A percentile compares a stretch with the other conserved stretches of the same genome.
Evolutionary conservation across 1,140 invertebrate species (phyloP).

Genomic region (Cotesia chilonis): DNA sequence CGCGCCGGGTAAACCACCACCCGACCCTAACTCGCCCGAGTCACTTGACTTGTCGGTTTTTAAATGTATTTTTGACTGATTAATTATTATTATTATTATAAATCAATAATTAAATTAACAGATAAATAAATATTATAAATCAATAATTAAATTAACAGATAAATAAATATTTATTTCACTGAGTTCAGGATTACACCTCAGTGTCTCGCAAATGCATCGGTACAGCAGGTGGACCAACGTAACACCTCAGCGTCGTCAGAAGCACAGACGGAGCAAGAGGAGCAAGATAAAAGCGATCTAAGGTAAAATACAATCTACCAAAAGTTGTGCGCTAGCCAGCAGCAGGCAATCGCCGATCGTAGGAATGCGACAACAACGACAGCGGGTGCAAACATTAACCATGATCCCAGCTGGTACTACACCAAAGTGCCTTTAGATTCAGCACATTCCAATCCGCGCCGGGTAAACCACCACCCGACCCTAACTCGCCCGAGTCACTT

Average conservation of each 20-base stretch:
- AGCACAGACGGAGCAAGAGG: slow-evolving; percentile 57
- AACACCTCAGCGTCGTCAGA: slow-evolving; percentile 51
- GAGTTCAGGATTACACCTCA: slow-evolving; percentile 55
- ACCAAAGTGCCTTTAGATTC: slow-evolving; percentile 44
- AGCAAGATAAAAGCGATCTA: slow-evolving; percentile 61
- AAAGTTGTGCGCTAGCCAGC: slow-evolving; percentile 53
- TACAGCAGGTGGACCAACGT: slow-evolving; percentile 54
- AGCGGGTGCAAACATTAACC: slow-evolving; percentile 36
- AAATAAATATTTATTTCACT: no score
- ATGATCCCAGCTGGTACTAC: slow-evolving; percentile 20
- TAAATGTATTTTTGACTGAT: no score
- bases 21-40: slow-evolving; percentile 38
- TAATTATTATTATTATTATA: no score
- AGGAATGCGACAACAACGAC: slow-evolving; percentile 39
- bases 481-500: slow-evolving; percentile 41
- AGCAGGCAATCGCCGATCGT: slow-evolving; percentile 45
- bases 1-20: slow-evolving; percentile 31
- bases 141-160: no score
- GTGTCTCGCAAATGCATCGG: slow-evolving; percentile 58
- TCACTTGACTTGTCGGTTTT: slow-evolving; percentile 43
- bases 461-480: slow-evolving; percentile 33
- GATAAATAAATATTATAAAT: no score
- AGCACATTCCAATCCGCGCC: slow-evolving; percentile 54
- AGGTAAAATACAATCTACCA: slow-evolving; percentile 58
- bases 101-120: no score